These are phyloP conservation scores for Dipus sagitta DNA, from an alignment of 2,797 vertebrate genomes.

Conservation along the genomic window DNA sequence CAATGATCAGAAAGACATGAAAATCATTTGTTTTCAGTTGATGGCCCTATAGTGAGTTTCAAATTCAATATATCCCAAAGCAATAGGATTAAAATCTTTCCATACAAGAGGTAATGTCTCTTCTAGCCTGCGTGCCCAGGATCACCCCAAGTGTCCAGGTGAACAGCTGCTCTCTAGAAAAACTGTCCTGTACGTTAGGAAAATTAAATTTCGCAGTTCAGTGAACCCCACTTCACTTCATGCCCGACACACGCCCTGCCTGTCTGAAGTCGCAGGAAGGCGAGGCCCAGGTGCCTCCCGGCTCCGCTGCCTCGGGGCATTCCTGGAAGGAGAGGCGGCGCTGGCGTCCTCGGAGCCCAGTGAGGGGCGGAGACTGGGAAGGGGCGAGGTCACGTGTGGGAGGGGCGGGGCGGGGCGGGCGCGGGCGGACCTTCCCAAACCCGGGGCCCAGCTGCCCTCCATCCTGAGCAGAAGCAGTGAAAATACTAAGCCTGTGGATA, in stretches of 20 bases:
- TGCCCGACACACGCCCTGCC: neutral
- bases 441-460: neutral
- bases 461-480: neutral
- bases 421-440: neutral
- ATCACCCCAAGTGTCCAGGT: neutral
- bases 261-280: neutral
- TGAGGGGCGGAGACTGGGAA: neutral
- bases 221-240: neutral
- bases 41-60: neutral
- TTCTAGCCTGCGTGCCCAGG: neutral
- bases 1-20: neutral
- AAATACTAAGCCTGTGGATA: neutral
- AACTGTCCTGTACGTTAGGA: neutral
- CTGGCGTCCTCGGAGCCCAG: constrained; percentile 2
- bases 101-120: neutral
- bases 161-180: neutral
- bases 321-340: constrained; percentile 82
- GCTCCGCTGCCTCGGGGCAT: constrained; percentile 86
- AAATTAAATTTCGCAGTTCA: neutral
- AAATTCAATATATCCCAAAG: neutral
- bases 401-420: neutral
- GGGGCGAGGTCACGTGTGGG: neutral
- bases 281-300: constrained; percentile 64
- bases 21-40: neutral
- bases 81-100: neutral